Percentiles rank a stretch among this genome's conserved stretches.
Conservation (phyloP, 2,797 vertebrate genomes). For the Melanotaenia nigrans region DNA sequence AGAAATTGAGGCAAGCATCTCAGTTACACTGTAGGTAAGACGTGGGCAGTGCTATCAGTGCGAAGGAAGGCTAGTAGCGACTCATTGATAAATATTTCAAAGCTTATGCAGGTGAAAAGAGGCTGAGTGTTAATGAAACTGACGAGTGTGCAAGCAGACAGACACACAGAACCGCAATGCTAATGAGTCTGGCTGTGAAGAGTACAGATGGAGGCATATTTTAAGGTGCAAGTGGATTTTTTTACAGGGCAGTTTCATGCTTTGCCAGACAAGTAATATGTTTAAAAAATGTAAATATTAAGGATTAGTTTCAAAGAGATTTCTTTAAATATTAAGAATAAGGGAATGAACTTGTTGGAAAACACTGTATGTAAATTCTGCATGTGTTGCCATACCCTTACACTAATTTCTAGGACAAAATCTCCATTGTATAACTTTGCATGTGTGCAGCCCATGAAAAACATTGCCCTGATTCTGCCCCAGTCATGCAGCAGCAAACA, state of each 20-base stretch:
- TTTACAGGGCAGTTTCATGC: background rate
- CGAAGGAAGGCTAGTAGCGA: slow-evolving; percentile 3
- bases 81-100: slow-evolving; percentile 45
- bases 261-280: background rate
- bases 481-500: slow-evolving; percentile 6
- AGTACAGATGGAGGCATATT: background rate
- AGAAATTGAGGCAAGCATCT: background rate
- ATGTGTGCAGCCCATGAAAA: background rate
- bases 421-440: background rate
- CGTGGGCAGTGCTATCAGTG: background rate
- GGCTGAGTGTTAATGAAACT: slow-evolving; percentile 30
- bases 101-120: slow-evolving; percentile 35
- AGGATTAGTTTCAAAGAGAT: background rate
- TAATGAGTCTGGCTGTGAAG: slow-evolving; percentile 13
- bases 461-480: slow-evolving; percentile 17
- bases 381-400: background rate
- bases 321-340: background rate
- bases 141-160: background rate
- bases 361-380: background rate
- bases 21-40: background rate
- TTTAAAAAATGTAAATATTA: background rate
- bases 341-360: background rate
- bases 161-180: background rate
- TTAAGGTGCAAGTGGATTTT: background rate
- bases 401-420: slow-evolving; percentile 14